Evolutionary conservation across 2,888 invertebrate genomes (phyloP), one percentile per base, ranked within the genome.

Genomic region (Oxyteleia sp.): DNA sequence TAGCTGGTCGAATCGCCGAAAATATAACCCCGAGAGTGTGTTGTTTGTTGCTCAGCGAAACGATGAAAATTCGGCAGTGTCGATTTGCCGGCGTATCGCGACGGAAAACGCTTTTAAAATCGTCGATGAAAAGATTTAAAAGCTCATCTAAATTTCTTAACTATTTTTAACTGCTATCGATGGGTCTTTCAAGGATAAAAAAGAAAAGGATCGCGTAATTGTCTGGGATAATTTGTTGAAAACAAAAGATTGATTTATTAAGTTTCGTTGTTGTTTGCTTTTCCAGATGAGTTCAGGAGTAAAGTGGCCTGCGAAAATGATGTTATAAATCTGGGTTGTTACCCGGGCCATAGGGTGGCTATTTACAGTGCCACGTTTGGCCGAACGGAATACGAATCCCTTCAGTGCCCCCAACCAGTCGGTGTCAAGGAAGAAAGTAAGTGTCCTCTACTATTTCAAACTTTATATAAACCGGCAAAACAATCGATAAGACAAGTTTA

Each of bases 301-400:
- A 97, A 98, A 95, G 96, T 98, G 90, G 98, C 98, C 85, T 99
- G 99, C 94, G 97, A 98, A 93, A 97, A 98, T 92, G 97, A 98
- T 91, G 96, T 96, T 89, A 95, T 98, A 91, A 96, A 97, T 92
- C 95, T 99, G 91, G 95, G 96, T 92, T 99, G 99, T 94, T 96
- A 97, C 94, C 96, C 97, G 57, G 96, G 97, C 93, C 96, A 96
- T 10, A 95, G 98, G 90, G 96, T 99, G 64, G 98, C 98, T 68
- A 96, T 99, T 91, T 98, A 97, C 94, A 98, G 98, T 47, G 98
- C 98, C 38, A 96, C 97, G 93, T 99, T 97, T 93, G 98, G 98
- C 4, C 95, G 98, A 86, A 97, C 97, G 0, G 96, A 97, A 91
- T 96, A 97, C 90, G 97, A 98, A 93, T 97, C 97, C 88, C 95